Evolutionary conservation across 1,140 invertebrate genomes (phyloP).

Genomic region (Drosophila trapezifrons): DNA sequence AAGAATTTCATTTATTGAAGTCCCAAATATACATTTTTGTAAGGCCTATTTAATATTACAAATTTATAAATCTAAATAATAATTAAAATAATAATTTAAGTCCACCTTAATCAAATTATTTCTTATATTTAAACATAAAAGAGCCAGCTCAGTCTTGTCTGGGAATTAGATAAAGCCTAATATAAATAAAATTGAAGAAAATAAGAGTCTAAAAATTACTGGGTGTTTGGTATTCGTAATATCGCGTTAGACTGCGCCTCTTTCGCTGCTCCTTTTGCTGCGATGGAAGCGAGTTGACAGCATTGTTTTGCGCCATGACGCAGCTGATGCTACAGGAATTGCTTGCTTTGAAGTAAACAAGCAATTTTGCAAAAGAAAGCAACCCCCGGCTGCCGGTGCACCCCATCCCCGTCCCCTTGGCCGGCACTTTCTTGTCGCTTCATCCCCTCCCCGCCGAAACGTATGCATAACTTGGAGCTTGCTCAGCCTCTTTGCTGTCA

Average conservation of each 20-base stretch:
- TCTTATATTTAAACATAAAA: no score
- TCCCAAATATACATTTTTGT: no score
- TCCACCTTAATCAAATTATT: no score
- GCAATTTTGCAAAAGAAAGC: slow-evolving; percentile 72
- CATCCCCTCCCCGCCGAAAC: slow-evolving; percentile 18
- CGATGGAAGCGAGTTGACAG: slow-evolving; percentile 68
- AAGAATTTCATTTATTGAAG: no score
- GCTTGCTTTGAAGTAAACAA: slow-evolving; percentile 81
- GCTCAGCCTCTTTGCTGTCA: slow-evolving; percentile 71
- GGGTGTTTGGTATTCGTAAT: not conserved
- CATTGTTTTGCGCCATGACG: slow-evolving; percentile 73
- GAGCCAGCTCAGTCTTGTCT: no score
- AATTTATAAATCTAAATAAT: no score
- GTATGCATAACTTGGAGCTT: slow-evolving; percentile 62
- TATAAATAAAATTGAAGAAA: no score
- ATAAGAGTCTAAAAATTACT: not conserved
- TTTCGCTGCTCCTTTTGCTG: slow-evolving; percentile 18
- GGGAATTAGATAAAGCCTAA: no score
- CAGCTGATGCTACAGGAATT: slow-evolving; percentile 78
- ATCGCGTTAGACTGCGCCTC: slow-evolving; percentile 2
- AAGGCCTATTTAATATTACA: no score
- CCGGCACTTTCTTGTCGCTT: slow-evolving; percentile 7
- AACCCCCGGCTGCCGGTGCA: slow-evolving; percentile 14
- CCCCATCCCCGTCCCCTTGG: not conserved
- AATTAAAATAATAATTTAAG: no score